Percentiles rank a stretch among this genome's conserved stretches.
These are phyloP conservation scores for Malacoctenus gilli DNA, from an alignment of 2,797 vertebrate species.

Conservation along the genomic window DNA sequence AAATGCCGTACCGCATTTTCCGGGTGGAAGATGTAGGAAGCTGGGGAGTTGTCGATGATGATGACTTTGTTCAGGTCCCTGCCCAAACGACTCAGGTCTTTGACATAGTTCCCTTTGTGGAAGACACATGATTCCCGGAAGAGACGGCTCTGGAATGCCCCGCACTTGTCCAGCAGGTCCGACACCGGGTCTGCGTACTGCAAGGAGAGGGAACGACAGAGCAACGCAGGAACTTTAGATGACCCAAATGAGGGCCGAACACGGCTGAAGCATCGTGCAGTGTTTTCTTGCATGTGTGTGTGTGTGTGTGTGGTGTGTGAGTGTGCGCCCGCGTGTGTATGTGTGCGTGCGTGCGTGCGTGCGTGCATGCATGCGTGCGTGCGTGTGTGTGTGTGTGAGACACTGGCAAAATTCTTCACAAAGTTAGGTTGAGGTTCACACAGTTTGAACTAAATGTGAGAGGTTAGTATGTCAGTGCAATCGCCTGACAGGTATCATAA, in stretches of 20 bases:
- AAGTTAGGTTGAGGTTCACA: slow-evolving; percentile 1
- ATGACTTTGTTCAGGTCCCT: slow-evolving; percentile 93
- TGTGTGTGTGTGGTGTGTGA: too few species aligned
- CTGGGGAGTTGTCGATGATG: slow-evolving; percentile 97
- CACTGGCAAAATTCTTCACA: background rate
- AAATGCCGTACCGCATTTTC: slow-evolving; percentile 89
- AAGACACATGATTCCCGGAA: slow-evolving; percentile 98
- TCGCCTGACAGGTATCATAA: slow-evolving; percentile 26
- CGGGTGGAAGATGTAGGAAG: slow-evolving; percentile 97
- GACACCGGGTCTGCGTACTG: slow-evolving; percentile 96
- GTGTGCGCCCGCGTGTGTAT: too few species aligned
- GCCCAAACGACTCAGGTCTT: slow-evolving; percentile 95
- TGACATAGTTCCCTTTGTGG: slow-evolving; percentile 96
- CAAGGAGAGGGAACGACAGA: rapidly evolving
- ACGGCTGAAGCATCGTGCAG: too few species aligned
- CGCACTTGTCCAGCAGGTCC: slow-evolving; percentile 95
- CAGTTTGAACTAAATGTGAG: slow-evolving; percentile 37
- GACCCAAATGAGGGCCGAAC: too few species aligned
- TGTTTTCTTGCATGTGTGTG: too few species aligned
- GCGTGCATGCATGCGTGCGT: too few species aligned
- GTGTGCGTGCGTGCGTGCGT: too few species aligned
- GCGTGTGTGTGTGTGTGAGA: background rate
- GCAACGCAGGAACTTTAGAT: too few species aligned
- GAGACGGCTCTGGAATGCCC: slow-evolving; percentile 91
- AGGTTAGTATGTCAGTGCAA: slow-evolving; percentile 27